Evolutionary conservation across 1,140 invertebrate species (phyloP).

Genomic region (Yoshiicerus persimilis): DNA sequence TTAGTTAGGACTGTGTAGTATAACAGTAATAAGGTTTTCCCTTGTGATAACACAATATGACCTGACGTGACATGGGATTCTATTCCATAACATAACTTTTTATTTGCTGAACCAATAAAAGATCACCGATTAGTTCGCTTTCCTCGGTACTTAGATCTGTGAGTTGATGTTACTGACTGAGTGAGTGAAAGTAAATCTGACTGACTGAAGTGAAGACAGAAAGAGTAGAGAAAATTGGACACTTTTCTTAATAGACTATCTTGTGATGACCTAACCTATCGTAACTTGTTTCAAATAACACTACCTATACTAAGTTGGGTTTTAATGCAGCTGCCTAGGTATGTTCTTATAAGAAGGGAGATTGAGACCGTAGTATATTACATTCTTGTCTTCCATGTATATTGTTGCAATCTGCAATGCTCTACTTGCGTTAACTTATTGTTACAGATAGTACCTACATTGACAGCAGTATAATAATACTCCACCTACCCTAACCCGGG

Average conservation of each 20-base stretch:
- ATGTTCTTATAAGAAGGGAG: neutral
- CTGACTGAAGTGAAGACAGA: neutral
- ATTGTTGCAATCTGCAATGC: neutral
- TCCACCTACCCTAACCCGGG: neutral
- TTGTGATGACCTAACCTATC: neutral
- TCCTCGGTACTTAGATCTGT: neutral
- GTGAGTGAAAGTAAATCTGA: neutral
- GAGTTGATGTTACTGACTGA: neutral
- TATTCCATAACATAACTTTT: constrained; percentile 15
- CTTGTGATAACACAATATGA: neutral
- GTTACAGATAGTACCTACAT: no score
- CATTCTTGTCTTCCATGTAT: neutral
- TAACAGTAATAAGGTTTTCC: neutral
- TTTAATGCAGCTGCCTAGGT: neutral
- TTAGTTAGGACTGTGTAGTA: neutral
- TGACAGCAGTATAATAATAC: neutral
- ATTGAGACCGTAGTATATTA: neutral
- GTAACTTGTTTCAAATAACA: neutral
- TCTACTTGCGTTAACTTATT: neutral
- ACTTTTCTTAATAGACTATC: neutral
- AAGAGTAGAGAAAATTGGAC: neutral
- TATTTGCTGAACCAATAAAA: constrained; percentile 9
- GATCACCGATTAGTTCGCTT: neutral
- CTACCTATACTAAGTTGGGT: neutral
- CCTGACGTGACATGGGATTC: neutral